Base-by-base conservation (phyloP, 2,888 invertebrate genomes). In the Ichneumoninae sp. region DNA sequence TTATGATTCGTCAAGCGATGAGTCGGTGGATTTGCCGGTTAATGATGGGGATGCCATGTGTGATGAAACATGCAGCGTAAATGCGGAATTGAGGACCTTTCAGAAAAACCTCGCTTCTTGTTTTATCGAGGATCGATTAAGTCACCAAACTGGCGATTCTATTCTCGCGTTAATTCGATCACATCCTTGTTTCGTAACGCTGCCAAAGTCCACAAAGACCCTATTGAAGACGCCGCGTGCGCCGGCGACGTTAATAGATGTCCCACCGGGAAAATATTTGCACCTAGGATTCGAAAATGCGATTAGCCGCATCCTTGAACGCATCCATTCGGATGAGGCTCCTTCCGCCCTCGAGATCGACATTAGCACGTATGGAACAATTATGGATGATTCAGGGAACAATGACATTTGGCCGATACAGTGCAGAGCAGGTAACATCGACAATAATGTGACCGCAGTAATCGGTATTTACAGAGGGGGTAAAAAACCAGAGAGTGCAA, bases 371-470 rank as follows among this genome's bases (percentile, higher is more conserved):
- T 79, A 85, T 36, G 85, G 81, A 36, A 63, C 54, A 16, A 47
- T 63, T 63, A 10, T 74, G 57, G 68, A 77, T 65, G 19, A 73
- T 36, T 78, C 68, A 30, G 54, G 75, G 22, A 44, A 66, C n/a
- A 52, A 70, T 47, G 75, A 81, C 19, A 78, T 85, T n/a, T 86
- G 86, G 86, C 85, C 86, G 7, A 77, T 86, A 40, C 86, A 86
- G 63, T 75, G 80, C 22, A 40, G 85, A 52, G 36, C 13, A 47
- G 47, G 47, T 0, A 16, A 47, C 26, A 26, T 26, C 26, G 26
- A 26, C 26, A 26, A 26, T 26, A 26, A 1, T 26, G 16, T 54
- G 70, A 81, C 81, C 1, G 47, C 69, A 30, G 76, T 85, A 10
- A 71, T 81, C 50, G 85, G 85, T 33, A 57, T 86, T 13, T 79